Evolutionary conservation across 2,888 invertebrate genomes (phyloP).

Genomic region (Platycheirus rosarum): DNA sequence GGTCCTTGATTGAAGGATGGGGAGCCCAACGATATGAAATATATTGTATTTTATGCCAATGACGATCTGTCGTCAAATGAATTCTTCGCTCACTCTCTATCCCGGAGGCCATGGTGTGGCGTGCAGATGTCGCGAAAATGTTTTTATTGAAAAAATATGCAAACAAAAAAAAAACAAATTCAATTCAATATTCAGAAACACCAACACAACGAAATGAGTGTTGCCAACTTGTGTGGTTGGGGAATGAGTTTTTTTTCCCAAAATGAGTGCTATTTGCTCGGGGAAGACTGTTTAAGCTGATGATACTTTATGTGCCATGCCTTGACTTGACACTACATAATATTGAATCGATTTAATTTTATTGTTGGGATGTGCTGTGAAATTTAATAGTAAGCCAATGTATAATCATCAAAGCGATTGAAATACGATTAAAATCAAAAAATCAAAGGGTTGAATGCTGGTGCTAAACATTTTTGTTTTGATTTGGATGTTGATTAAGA

Average conservation of each 20-base stretch:
- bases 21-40: conserved; percentile 58
- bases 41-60: conserved; percentile 72
- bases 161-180: conserved; percentile 42
- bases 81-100: conserved; percentile 49
- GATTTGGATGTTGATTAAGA: conserved; percentile 45
- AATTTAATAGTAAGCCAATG: conserved; percentile 67
- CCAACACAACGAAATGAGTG: conserved; percentile 22
- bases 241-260: conserved; percentile 11
- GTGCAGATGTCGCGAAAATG: conserved; percentile 72
- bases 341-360: conserved; percentile 70
- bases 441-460: conserved; percentile 6
- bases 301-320: conserved; percentile 43
- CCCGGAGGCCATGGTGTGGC: conserved; percentile 26
- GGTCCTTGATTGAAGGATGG: conserved; percentile 12
- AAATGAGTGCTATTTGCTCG: conserved; percentile 52
- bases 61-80: conserved; percentile 74
- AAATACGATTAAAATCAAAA: conserved; percentile 47
- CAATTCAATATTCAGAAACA: conserved; percentile 64
- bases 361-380: conserved; percentile 68
- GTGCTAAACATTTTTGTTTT: conserved; percentile 7
- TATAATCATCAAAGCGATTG: conserved; percentile 48
- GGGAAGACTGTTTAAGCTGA: conserved; percentile 50
- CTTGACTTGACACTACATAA: conserved; percentile 54
- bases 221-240: neutral
- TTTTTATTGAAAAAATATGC: conserved; percentile 68